Evolutionary conservation across 2,888 invertebrate genomes (phyloP), one percentile per base, ranked within the genome.

Genomic region (Drosophila putrida): DNA sequence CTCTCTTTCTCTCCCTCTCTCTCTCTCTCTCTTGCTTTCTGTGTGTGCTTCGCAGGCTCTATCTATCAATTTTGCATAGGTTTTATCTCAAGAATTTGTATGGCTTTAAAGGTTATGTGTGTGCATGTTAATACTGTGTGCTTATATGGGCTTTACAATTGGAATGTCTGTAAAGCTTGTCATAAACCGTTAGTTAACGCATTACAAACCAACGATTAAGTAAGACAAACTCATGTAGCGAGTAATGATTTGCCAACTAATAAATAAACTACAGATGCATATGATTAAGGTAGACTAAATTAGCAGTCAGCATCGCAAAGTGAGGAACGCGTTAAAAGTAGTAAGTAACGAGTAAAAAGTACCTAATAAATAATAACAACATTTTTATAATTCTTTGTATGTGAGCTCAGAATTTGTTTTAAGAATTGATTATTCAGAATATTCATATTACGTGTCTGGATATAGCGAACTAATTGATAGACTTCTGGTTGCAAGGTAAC

Each of bases 31-130:
- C 20, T 31, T 15, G n/a, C 15, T 47, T 10, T 47, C 28, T 47
- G 33, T 36, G 33, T 36, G 20, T 46, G 57, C 13, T 46, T 51
- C 61, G 28, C 75, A 50, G 66, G 59, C 68, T 68, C 75, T 80
- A 82, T 86, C 73, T 75, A 86, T 86, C 75, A 82, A 83, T 82
- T 86, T 83, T 80, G 75, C 86, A 82, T 83, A 71, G 66, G 72
- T 63, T 75, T 69, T 75, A 83, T 73, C 78, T 82, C 64, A 69
- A 83, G 75, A 83, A 82, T 80, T 82, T 78, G 78, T 55, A 75
- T 68, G 78, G 63, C 78, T 80, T 82, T 78, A 68, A 68, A 78
- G 69, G 80, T 70, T 68, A 58, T 70, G 63, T 69, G 35, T 61
- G 39, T 44, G 46, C 25, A 55, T 63, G 54, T 49, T 62, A 67